A percentile compares a stretch with the other conserved stretches of the same genome.
Conservation (phyloP, 2,113 vertebrate genomes). For the Oncorhynchus keta region DNA sequence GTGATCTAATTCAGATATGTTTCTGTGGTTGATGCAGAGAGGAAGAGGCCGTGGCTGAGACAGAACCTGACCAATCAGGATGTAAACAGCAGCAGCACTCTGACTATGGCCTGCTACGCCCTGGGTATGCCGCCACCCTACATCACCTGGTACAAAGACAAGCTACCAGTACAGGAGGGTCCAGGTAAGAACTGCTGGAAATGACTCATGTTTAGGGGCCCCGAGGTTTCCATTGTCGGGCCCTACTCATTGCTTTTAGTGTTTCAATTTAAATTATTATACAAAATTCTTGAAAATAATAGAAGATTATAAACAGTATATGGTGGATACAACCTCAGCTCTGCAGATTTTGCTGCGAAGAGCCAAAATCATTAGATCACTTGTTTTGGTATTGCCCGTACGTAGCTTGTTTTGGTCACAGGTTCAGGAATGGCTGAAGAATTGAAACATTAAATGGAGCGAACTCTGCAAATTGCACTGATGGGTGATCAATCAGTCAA, state of each 20-base stretch:
- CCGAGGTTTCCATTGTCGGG: background rate
- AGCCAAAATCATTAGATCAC: too few species aligned
- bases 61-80: slow-evolving; percentile 83
- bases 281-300: too few species aligned
- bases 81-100: slow-evolving; percentile 87
- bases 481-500: too few species aligned
- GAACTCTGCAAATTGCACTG: too few species aligned
- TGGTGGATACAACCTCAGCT: too few species aligned
- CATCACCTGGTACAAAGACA: slow-evolving; percentile 83
- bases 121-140: slow-evolving; percentile 75
- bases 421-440: background rate
- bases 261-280: too few species aligned
- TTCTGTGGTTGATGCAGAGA: slow-evolving; percentile 61
- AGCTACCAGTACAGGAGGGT: slow-evolving; percentile 70
- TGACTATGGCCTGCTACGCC: slow-evolving; percentile 78
- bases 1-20: background rate
- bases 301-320: too few species aligned
- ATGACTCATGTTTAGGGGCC: background rate
- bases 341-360: too few species aligned
- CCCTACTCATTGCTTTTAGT: background rate
- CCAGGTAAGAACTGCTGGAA: slow-evolving; percentile 73
- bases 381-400: too few species aligned
- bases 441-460: too few species aligned
- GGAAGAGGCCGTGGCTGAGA: slow-evolving; percentile 71
- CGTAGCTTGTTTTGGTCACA: background rate